Percentiles rank a stretch among this genome's conserved stretches.
These are phyloP conservation scores for Eretmochelys imbricata DNA, from an alignment of 2,113 vertebrate species.

Conservation along the genomic window DNA sequence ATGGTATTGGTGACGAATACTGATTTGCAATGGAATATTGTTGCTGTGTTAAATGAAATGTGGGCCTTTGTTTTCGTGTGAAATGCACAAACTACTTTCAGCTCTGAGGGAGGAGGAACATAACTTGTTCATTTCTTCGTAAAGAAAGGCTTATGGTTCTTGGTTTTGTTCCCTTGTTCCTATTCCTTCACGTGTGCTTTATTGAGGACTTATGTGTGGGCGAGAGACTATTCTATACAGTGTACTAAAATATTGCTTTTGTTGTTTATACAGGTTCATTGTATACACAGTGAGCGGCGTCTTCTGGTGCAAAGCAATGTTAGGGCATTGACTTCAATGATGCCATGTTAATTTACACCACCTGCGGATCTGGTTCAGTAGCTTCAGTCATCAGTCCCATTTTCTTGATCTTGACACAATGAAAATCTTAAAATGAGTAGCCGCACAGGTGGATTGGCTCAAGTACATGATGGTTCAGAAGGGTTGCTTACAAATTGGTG, in stretches of 20 bases:
- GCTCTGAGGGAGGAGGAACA: background rate
- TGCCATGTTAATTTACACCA: background rate
- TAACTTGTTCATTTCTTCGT: background rate
- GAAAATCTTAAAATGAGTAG: background rate
- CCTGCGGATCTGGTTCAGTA: background rate
- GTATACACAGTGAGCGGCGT: background rate
- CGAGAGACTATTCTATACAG: too few species aligned
- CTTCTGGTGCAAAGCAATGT: rapidly evolving
- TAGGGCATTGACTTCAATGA: background rate
- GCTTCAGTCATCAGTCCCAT: background rate
- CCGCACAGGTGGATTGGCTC: background rate
- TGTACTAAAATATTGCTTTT: background rate
- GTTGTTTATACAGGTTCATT: background rate
- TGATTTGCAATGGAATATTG: background rate
- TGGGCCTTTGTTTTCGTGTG: background rate
- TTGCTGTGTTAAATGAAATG: rapidly evolving
- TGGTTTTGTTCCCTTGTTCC: background rate
- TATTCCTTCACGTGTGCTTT: background rate
- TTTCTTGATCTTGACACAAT: background rate
- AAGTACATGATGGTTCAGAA: background rate
- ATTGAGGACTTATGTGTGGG: rapidly evolving
- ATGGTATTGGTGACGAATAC: rapidly evolving
- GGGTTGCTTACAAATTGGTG: background rate
- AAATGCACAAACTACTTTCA: rapidly evolving
- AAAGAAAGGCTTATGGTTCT: rapidly evolving